Percentiles rank a stretch among this genome's conserved stretches.
These are phyloP conservation scores for Hippocampus kuda DNA, from an alignment of 2,797 vertebrate genomes.

Conservation along the genomic window DNA sequence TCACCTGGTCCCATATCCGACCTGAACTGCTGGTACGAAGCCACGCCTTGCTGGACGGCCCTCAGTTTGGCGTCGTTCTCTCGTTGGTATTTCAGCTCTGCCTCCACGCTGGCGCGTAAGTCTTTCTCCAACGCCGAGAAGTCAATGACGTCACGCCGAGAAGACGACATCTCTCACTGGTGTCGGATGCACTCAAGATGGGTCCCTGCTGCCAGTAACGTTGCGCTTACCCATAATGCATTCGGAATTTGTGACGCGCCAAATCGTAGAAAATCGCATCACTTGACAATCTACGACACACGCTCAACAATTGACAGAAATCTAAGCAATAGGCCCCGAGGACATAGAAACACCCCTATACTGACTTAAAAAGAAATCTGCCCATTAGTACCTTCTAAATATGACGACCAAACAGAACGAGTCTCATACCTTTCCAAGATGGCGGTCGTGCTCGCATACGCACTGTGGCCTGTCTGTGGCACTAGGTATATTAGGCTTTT, in stretches of 20 bases:
- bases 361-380: too few species aligned
- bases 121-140: constrained; percentile 48
- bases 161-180: constrained; percentile 11
- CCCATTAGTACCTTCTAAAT: too few species aligned
- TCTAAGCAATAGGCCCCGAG: too few species aligned
- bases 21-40: constrained; percentile 52
- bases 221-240: not conserved
- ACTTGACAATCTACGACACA: too few species aligned
- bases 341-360: too few species aligned
- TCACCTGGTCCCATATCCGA: constrained; percentile 4
- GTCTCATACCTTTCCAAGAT: not conserved
- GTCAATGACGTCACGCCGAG: constrained; percentile 40
- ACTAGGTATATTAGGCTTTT: too few species aligned
- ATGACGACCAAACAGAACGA: too few species aligned
- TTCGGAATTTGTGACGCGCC: not conserved
- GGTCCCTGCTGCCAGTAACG: not conserved
- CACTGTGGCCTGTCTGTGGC: too few species aligned
- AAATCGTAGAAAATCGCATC: too few species aligned
- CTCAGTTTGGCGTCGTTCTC: constrained; percentile 48
- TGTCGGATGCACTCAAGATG: not conserved
- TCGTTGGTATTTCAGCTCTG: constrained; percentile 19
- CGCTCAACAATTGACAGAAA: too few species aligned
- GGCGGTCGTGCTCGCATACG: not conserved
- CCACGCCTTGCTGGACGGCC: constrained; percentile 31
- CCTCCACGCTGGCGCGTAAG: constrained; percentile 24